These are phyloP conservation scores for Tympanoctomys barrerae DNA, from an alignment of 2,797 vertebrate genomes.

Conservation along the genomic window DNA sequence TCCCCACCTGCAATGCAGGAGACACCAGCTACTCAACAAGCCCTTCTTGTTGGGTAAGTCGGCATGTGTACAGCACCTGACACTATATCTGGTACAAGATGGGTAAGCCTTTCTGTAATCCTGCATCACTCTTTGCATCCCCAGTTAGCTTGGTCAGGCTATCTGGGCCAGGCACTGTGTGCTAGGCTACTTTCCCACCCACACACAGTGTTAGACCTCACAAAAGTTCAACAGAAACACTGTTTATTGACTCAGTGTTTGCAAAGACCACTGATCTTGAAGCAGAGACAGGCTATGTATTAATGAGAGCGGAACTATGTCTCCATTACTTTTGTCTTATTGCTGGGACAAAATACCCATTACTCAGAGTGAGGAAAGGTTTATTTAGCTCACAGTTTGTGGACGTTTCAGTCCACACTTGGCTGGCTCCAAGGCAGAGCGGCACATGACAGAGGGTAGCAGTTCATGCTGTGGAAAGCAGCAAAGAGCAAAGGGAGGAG, in stretches of 20 bases:
- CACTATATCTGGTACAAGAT: not conserved
- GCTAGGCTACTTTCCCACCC: not conserved
- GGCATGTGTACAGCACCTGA: not conserved
- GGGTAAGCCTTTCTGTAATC: not conserved
- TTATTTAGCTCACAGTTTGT: too few species aligned
- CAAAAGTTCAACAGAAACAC: constrained; percentile 1
- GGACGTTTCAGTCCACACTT: too few species aligned
- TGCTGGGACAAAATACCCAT: too few species aligned
- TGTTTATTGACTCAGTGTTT: not conserved
- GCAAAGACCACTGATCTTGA: not conserved
- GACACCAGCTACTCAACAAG: not conserved
- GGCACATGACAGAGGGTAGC: too few species aligned
- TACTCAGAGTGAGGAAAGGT: too few species aligned
- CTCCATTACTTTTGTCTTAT: too few species aligned
- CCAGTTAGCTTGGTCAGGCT: not conserved
- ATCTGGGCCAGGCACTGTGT: not conserved
- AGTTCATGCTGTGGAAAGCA: too few species aligned
- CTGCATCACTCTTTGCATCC: not conserved
- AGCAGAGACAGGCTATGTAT: not conserved
- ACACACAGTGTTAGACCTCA: not conserved
- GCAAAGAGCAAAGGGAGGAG: too few species aligned
- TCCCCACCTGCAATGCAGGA: not conserved
- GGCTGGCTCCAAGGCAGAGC: too few species aligned
- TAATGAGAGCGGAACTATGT: not conserved
- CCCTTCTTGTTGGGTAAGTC: not conserved